These are phyloP conservation scores for Ferrisia virgata DNA, from an alignment of 2,888 invertebrate species.

Conservation along the genomic window DNA sequence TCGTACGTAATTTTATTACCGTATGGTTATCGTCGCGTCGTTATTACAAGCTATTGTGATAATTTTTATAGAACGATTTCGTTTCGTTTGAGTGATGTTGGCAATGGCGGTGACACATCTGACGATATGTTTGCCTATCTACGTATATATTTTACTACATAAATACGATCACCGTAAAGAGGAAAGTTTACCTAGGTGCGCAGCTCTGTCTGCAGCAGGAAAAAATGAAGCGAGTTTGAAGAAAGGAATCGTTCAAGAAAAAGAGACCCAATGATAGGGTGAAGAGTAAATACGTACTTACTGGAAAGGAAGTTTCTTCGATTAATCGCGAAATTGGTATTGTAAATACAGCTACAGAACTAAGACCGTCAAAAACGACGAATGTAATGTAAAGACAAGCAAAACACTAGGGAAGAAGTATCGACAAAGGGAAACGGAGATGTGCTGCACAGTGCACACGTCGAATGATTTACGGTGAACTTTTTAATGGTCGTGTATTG, in stretches of 20 bases:
- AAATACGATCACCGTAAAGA: background rate
- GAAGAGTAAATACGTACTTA: background rate
- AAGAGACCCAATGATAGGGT: too few species aligned
- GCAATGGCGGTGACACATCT: background rate
- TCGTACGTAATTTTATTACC: background rate
- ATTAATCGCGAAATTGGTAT: background rate
- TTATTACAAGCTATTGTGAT: background rate
- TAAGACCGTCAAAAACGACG: background rate
- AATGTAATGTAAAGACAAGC: background rate
- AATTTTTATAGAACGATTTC: conserved; percentile 31
- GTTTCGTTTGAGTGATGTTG: conserved; percentile 9
- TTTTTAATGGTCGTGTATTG: background rate
- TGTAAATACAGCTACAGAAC: background rate
- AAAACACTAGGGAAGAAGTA: background rate
- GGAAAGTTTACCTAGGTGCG: background rate
- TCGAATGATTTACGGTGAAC: background rate
- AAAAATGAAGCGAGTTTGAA: background rate
- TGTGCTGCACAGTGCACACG: background rate
- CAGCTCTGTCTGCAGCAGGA: background rate
- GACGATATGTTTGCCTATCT: too few species aligned
- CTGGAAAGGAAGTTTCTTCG: background rate
- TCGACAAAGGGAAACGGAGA: too few species aligned
- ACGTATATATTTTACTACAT: too few species aligned
- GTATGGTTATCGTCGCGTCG: background rate
- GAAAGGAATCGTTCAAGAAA: background rate